These are phyloP conservation scores for Anguilla marmorata DNA, from an alignment of 2,797 vertebrate species.

Conservation along the genomic window DNA sequence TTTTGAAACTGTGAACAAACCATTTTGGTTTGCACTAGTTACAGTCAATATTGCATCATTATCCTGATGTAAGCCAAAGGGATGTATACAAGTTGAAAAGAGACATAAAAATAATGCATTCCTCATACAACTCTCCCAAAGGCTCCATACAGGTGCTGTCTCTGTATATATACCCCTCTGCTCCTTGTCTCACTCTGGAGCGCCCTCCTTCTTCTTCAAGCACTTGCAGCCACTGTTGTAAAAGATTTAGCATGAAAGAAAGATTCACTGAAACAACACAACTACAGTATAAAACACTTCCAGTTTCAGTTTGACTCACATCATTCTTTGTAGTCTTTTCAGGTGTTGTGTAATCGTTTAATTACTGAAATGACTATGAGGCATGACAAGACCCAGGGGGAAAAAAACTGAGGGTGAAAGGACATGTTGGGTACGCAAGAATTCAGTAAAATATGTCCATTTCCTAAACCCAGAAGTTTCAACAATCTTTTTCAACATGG, in stretches of 20 bases:
- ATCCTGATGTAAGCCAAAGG: neutral
- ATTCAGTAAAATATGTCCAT: no score
- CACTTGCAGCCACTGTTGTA: neutral
- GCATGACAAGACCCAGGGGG: no score
- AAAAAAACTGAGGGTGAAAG: no score
- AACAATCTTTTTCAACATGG: no score
- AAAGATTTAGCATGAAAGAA: neutral
- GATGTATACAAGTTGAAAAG: neutral
- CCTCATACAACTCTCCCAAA: neutral
- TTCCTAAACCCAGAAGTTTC: no score
- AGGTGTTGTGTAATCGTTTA: neutral
- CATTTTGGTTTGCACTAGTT: neutral
- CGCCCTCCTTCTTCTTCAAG: neutral
- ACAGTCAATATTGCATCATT: neutral
- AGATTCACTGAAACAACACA: neutral
- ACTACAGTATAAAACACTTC: neutral
- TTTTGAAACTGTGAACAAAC: neutral
- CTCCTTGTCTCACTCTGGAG: neutral
- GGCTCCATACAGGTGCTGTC: neutral
- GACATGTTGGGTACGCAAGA: no score
- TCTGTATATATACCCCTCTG: neutral
- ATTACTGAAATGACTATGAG: neutral
- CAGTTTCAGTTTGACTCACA: neutral
- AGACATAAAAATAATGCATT: neutral
- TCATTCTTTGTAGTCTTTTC: neutral